A percentile compares a stretch with the other conserved stretches of the same genome.
phyloP scores from a whole-genome alignment of 2,888 invertebrate species.

The Nephrotoma appendiculata region DNA sequence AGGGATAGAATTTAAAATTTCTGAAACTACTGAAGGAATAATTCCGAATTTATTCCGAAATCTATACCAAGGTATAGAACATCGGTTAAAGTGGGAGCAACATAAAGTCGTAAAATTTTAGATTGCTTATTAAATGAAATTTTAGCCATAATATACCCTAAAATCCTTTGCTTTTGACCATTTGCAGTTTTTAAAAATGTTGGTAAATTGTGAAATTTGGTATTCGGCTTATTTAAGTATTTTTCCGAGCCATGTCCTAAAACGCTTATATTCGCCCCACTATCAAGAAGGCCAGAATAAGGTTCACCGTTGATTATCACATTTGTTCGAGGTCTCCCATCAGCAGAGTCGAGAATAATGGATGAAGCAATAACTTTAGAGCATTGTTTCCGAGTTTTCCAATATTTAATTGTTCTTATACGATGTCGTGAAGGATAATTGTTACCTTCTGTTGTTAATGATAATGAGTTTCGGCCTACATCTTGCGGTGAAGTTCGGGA shows the following conservation, averaged over 20 bases:
- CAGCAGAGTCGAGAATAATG: background rate
- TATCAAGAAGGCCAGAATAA: background rate
- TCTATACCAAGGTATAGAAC: background rate
- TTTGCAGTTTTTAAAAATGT: background rate
- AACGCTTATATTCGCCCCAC: background rate
- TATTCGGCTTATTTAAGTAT: background rate
- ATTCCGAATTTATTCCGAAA: background rate
- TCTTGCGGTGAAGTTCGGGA: background rate
- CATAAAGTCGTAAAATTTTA: background rate
- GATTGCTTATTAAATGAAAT: background rate
- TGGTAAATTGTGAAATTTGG: background rate
- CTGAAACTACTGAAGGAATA: background rate
- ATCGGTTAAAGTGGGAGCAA: background rate
- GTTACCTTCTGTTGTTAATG: background rate
- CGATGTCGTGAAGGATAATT: background rate
- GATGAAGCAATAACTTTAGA: background rate
- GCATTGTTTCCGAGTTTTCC: background rate
- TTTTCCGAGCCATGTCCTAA: background rate
- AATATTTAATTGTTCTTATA: background rate
- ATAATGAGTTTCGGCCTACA: background rate
- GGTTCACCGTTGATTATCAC: background rate
- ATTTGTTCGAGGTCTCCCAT: background rate
- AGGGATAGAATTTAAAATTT: background rate
- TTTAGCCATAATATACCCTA: background rate
- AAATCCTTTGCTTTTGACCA: background rate